These are phyloP conservation scores for Pogonophryne albipinna DNA, from an alignment of 2,797 vertebrate genomes.

Conservation along the genomic window DNA sequence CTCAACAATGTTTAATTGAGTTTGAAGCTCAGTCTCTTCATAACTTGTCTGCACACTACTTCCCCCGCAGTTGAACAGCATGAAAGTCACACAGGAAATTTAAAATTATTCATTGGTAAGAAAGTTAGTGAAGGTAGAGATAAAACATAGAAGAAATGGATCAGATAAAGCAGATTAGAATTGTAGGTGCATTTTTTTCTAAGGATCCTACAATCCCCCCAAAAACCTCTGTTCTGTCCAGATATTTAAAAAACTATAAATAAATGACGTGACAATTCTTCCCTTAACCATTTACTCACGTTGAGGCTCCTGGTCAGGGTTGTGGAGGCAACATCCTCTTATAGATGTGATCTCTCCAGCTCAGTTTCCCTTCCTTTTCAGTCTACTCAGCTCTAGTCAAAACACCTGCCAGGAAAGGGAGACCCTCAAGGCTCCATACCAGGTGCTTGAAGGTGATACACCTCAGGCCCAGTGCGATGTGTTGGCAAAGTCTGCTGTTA, in stretches of 20 bases:
- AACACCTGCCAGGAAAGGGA: slow-evolving; percentile 1
- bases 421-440: background rate
- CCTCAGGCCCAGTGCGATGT: background rate
- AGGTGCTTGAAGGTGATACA: background rate
- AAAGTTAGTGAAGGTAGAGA: background rate
- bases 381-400: background rate
- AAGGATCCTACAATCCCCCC: background rate
- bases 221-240: too few relatives aligned
- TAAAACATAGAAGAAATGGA: background rate
- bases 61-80: background rate
- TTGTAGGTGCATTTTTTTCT: background rate
- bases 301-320: background rate
- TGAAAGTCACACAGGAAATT: background rate
- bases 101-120: background rate
- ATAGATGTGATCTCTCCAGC: background rate
- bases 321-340: background rate
- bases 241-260: background rate
- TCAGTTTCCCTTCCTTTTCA: background rate
- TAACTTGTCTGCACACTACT: background rate
- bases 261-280: background rate
- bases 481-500: background rate
- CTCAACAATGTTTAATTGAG: background rate
- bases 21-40: background rate
- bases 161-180: background rate
- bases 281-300: background rate